Percentiles rank a stretch among this genome's conserved stretches.
Conservation (phyloP, 2,888 invertebrate genomes). For the Hirudinaria manillensis region DNA sequence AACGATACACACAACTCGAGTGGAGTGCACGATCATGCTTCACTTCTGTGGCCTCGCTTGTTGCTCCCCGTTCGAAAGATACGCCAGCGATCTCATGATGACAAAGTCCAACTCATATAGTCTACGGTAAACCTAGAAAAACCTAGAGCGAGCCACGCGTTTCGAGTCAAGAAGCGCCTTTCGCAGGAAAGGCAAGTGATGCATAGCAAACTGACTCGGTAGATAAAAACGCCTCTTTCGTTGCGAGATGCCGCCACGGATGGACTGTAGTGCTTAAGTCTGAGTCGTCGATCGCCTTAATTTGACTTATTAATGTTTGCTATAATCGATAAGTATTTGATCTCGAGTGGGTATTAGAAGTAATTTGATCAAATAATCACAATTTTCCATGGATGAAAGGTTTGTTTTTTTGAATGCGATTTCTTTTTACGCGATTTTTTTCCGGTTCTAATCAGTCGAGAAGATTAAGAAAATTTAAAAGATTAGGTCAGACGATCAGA, state of each 20-base stretch:
- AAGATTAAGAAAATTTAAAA: background rate
- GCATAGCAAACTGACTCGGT: background rate
- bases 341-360: background rate
- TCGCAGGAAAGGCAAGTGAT: background rate
- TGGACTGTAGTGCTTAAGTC: background rate
- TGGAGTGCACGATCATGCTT: constrained; percentile 8
- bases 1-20: constrained; percentile 8
- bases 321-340: background rate
- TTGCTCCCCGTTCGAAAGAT: background rate
- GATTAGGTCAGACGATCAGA: background rate
- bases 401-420: background rate
- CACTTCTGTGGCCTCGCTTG: constrained; percentile 2
- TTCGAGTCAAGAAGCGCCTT: background rate
- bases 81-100: background rate
- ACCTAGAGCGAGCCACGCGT: constrained; percentile 11
- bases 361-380: no score
- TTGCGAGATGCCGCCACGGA: background rate
- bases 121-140: background rate
- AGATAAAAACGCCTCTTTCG: background rate
- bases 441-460: background rate
- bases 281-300: background rate
- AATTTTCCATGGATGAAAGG: constrained; percentile 11
- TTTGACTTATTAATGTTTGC: no score
- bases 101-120: constrained; percentile 13
- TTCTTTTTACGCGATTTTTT: background rate